Conservation (phyloP, 1,140 invertebrate genomes). For the Geopemphigus sp. region DNA sequence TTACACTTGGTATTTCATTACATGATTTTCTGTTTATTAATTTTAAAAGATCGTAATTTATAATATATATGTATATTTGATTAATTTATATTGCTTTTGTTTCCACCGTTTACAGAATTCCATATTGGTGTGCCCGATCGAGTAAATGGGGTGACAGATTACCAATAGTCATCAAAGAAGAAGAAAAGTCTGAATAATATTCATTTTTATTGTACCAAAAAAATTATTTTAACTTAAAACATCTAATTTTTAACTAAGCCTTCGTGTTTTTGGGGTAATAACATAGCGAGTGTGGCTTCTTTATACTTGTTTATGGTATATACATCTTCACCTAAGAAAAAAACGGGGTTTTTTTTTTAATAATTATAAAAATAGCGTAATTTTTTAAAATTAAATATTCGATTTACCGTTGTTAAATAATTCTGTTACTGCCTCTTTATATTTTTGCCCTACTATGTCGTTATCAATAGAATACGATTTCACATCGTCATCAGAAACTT, state of each 20-base stretch:
- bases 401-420: conserved; percentile 51
- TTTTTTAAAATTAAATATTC: neutral
- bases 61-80: too few species aligned
- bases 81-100: neutral
- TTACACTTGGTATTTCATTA: too few species aligned
- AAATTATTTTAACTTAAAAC: neutral
- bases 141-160: conserved; percentile 73
- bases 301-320: conserved; percentile 42
- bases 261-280: conserved; percentile 20
- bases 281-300: neutral
- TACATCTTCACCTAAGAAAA: conserved; percentile 24
- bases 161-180: conserved; percentile 59
- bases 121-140: conserved; percentile 68
- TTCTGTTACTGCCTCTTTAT: conserved; percentile 51
- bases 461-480: conserved; percentile 35
- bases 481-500: conserved; percentile 19
- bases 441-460: conserved; percentile 34
- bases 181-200: conserved; percentile 16
- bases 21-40: too few species aligned
- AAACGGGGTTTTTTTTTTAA: neutral
- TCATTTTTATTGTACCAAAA: conserved; percentile 30
- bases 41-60: too few species aligned
- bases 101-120: conserved; percentile 58
- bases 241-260: conserved; percentile 3
- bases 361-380: neutral